phyloP scores from a whole-genome alignment of 2,113 vertebrate species.

The Burhinus oedicnemus region DNA sequence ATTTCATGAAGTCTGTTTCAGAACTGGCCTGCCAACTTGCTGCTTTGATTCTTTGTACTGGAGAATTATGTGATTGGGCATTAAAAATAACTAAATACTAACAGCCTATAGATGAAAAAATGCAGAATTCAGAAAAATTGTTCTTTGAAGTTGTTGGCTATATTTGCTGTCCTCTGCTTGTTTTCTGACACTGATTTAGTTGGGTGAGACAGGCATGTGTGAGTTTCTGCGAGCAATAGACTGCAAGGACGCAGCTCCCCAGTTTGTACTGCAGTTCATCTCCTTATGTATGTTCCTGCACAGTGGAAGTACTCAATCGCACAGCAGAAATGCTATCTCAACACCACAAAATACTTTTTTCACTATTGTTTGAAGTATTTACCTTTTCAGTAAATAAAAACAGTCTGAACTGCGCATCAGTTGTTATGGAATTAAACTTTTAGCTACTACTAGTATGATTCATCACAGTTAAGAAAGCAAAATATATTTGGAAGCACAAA shows the following conservation, averaged over 20 bases:
- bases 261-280: neutral
- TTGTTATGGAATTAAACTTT: neutral
- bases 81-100: neutral
- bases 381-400: neutral
- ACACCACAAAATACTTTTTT: neutral
- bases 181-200: neutral
- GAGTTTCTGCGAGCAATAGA: neutral
- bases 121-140: neutral
- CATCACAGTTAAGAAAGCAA: neutral
- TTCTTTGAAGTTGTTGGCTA: neutral
- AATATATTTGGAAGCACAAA: neutral
- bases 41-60: neutral
- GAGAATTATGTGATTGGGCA: neutral
- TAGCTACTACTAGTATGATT: neutral
- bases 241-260: neutral
- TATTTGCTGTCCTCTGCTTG: neutral
- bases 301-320: neutral
- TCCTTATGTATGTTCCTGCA: neutral
- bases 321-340: neutral
- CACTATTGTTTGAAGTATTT: neutral
- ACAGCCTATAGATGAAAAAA: neutral
- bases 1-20: neutral
- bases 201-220: neutral
- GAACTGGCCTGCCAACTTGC: neutral
- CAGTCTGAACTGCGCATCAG: neutral